Evolutionary conservation across 2,113 vertebrate genomes (phyloP).

Genomic region (Nycticorax nycticorax): DNA sequence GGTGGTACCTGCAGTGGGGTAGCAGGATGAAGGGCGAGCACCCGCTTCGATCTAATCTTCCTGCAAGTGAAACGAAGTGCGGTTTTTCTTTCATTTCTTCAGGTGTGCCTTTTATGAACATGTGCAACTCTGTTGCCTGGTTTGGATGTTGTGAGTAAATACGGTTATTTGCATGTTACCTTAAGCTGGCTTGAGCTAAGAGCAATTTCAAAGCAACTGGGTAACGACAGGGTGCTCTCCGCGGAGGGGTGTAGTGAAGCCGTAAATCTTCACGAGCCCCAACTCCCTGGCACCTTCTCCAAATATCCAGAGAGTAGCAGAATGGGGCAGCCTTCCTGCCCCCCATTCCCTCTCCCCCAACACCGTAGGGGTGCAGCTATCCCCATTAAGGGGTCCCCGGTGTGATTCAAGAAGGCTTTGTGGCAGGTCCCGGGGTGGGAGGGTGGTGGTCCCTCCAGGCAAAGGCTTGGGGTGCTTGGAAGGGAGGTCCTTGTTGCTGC

Average conservation of each 20-base stretch:
- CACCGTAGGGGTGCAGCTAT: fast-evolving
- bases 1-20: background rate
- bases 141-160: slow-evolving; percentile 48
- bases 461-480: background rate
- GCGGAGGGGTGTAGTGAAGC: fast-evolving
- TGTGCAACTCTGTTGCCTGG: background rate
- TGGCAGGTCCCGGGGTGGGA: background rate
- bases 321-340: fast-evolving
- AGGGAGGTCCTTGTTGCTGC: background rate
- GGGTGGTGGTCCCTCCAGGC: background rate
- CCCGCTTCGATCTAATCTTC: background rate
- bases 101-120: slow-evolving; percentile 29
- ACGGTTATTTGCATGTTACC: slow-evolving; percentile 39
- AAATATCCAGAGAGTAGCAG: background rate
- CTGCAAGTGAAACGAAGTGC: background rate
- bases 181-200: slow-evolving; percentile 4
- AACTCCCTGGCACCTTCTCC: background rate
- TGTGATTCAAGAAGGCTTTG: background rate
- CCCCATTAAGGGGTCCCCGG: fast-evolving
- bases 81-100: slow-evolving; percentile 60
- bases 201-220: slow-evolving; percentile 4
- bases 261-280: background rate
- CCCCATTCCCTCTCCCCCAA: background rate
- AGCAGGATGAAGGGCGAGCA: background rate
- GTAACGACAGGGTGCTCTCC: background rate